Evolutionary conservation across 2,113 vertebrate genomes (phyloP).

Genomic region (Aldabrachelys gigantea): DNA sequence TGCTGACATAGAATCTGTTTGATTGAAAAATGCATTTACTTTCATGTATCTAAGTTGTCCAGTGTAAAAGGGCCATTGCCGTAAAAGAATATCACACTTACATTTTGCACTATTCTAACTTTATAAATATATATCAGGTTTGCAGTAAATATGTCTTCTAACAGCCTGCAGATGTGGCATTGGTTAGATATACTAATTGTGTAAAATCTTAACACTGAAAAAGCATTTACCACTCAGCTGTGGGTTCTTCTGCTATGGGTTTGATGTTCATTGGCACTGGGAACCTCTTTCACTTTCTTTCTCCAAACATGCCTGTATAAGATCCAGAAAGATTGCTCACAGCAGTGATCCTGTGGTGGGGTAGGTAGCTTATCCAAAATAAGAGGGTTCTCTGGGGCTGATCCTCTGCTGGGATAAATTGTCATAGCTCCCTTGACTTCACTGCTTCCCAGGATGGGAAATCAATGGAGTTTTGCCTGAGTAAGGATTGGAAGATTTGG

Average conservation of each 20-base stretch:
- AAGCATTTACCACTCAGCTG: background rate
- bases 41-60: background rate
- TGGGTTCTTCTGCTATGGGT: background rate
- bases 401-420: background rate
- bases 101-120: background rate
- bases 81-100: background rate
- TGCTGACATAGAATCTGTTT: background rate
- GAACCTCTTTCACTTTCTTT: background rate
- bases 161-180: background rate
- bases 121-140: background rate
- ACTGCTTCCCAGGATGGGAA: accelerated
- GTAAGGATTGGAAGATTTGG: background rate
- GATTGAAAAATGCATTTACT: conserved; percentile 24
- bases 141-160: background rate
- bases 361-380: background rate
- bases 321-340: background rate
- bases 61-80: background rate
- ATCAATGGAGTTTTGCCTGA: background rate
- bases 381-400: background rate
- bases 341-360: background rate
- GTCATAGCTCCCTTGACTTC: background rate
- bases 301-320: background rate
- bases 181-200: background rate
- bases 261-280: background rate
- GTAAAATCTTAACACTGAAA: background rate